Evolutionary conservation across 1,140 invertebrate genomes (phyloP), one percentile per base, ranked within the genome.

Genomic region (Conus ventricosus): DNA sequence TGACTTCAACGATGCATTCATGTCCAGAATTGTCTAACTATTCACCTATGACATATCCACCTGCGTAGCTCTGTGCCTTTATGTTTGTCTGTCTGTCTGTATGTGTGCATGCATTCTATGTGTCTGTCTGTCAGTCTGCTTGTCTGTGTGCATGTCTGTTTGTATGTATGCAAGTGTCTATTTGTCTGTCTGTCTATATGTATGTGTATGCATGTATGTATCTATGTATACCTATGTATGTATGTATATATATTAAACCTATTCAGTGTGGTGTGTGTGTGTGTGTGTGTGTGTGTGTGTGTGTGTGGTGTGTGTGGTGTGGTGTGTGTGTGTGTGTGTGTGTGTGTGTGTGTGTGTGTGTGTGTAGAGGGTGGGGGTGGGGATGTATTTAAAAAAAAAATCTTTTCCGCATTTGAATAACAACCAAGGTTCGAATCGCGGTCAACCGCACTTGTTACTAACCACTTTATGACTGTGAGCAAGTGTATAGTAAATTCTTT

Each of bases 271-370:
- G 25, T 39, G 25, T 39, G 25, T 78, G 25, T 78, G 25, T 78
- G 15, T 78, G 76, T 78, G 76, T 78, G 76, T 78, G 76, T 78
- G 76, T 78, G 27, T 78, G 76, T 78, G 76, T 78, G 76, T 78
- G 76, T 78, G 76, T 78, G 76, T 78, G 76, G 76, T 78, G 76
- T 78, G 76, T 78, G 76, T 78, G n/a, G n/a, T n/a, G n/a, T n/a
- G n/a, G 76, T 78, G 76, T 78, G 76, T 78, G 76, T 78, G 76
- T 78, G 76, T 78, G 76, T 39, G 76, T 78, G 76, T 39, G n/a
- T 78, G 76, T 39, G 76, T 78, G 76, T 39, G n/a, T 78, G 76
- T 39, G 25, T 78, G n/a, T 15, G 25, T 78, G 25, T 39, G 25
- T 78, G 25, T 39, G 7, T 78, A 7, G 39, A 39, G 39, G 39